Evolutionary conservation across 2,888 invertebrate genomes (phyloP).

Genomic region (Drosophila austrosaltans): DNA sequence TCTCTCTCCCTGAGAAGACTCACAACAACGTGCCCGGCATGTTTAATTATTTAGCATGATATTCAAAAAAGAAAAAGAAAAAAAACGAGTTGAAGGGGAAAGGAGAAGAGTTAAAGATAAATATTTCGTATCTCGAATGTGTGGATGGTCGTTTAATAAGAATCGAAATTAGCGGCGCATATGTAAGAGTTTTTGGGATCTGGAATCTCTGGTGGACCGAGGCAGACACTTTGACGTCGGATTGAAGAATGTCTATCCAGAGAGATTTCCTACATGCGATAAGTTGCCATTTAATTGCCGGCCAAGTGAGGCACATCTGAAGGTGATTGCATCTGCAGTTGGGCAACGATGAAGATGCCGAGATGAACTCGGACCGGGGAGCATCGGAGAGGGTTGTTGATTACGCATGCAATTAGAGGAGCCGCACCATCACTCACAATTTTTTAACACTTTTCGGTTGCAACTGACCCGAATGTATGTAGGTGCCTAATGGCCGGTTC

Average conservation of each 20-base stretch:
- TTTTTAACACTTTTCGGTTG: constrained; percentile 72
- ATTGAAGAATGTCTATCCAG: constrained; percentile 24
- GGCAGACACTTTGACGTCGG: constrained; percentile 68
- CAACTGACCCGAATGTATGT: constrained; percentile 30
- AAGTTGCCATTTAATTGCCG: constrained; percentile 45
- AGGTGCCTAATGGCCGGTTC: constrained; percentile 66
- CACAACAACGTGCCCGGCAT: constrained; percentile 69
- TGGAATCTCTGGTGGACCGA: constrained; percentile 8
- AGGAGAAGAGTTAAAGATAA: constrained; percentile 58
- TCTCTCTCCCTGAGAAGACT: constrained; percentile 29
- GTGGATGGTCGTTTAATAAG: constrained; percentile 71
- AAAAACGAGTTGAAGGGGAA: constrained; percentile 18
- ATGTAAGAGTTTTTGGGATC: constrained; percentile 28
- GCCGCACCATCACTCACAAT: constrained; percentile 74
- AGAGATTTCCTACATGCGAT: constrained; percentile 63
- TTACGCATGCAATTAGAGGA: constrained; percentile 73
- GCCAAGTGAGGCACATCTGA: constrained; percentile 40
- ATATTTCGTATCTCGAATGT: constrained; percentile 56
- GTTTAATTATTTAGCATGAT: constrained; percentile 78
- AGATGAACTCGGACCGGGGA: constrained; percentile 1
- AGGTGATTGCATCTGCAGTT: constrained; percentile 51
- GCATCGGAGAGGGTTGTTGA: constrained; percentile 42
- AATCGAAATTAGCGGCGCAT: constrained; percentile 76
- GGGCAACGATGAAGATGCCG: constrained; percentile 16
- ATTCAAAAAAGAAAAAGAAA: constrained; percentile 61